A percentile compares a stretch with the other conserved stretches of the same genome.
Conservation (phyloP, 2,888 invertebrate genomes). For the Euclidia mi region DNA sequence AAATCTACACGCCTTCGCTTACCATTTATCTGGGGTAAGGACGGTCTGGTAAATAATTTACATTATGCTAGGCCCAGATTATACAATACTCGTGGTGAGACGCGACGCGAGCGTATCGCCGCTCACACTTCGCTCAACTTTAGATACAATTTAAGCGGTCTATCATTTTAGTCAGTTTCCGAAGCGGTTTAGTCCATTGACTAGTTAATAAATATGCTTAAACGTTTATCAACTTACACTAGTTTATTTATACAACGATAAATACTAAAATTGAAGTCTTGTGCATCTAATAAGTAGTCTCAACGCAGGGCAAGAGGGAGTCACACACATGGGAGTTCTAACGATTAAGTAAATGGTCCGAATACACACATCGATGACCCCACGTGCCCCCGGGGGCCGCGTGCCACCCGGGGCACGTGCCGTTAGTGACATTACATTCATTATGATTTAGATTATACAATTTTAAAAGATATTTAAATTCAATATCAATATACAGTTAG, state of each 20-base stretch:
- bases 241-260: slow-evolving; percentile 69
- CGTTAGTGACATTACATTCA: slow-evolving; percentile 39
- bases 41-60: slow-evolving; percentile 87
- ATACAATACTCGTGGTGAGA: slow-evolving; percentile 48
- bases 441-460: slow-evolving; percentile 24
- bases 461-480: slow-evolving; percentile 34
- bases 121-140: slow-evolving; percentile 38
- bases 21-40: slow-evolving; percentile 86
- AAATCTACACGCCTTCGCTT: slow-evolving; percentile 83
- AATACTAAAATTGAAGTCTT: slow-evolving; percentile 73
- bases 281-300: slow-evolving; percentile 74
- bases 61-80: slow-evolving; percentile 87
- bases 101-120: slow-evolving; percentile 27
- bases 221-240: slow-evolving; percentile 64
- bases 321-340: slow-evolving; percentile 48
- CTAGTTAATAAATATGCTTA: slow-evolving; percentile 71
- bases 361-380: slow-evolving; percentile 47
- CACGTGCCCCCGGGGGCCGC: background rate
- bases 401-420: background rate
- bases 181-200: slow-evolving; percentile 76
- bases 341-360: slow-evolving; percentile 64
- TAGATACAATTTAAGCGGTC: slow-evolving; percentile 58
- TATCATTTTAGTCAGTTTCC: slow-evolving; percentile 55
- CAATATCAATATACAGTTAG: slow-evolving; percentile 31
- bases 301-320: slow-evolving; percentile 74